Base-by-base conservation (phyloP, 2,888 invertebrate species). In the Acleris literana region DNA sequence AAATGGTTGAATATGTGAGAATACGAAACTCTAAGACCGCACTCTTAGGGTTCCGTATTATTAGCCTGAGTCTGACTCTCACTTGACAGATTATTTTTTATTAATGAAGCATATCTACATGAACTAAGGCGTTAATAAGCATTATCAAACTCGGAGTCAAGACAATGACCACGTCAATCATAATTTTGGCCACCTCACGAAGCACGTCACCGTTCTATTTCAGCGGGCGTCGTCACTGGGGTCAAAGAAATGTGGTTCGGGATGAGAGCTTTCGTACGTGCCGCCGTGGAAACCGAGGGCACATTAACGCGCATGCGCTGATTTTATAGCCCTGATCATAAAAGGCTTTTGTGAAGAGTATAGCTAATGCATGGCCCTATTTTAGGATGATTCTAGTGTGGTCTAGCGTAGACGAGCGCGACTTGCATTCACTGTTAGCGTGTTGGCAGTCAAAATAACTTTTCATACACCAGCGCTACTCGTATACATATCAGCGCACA, bases 231-330 rank as follows among this genome's bases (percentile, higher is more conserved):
- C 81, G 81, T 84, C 84, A 81, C 76, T 78, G 82, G 84, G 83
- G 82, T 83, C 76, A 82, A 83, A 85, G 83, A 86, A 84, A 84
- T 82, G 78, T 76, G 71, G 74, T 64, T 57, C 7, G 77, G 81
- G 82, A 79, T 85, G 85, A 87, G 86, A 86, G 86, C 83, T 80
- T 83, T 77, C 71, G 79, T 80, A 83, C 84, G 82, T 80, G 80
- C 71, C 70, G 70, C 63, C 56, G 44, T 61, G 61, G 71, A 67
- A 65, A 70, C 69, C 60, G 64, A 9, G 63, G 68, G 70, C 73
- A 11, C 74, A 77, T 83, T 83, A 81, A 79, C 80, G 70, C 76
- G 74, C 80, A 77, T 71, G 60, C 70, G 72, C 64, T 62, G 65
- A 72, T 77, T 81, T 77, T 82, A 66, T 56, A 39, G 66, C 53